A percentile compares a stretch with the other conserved stretches of the same genome.
These are phyloP conservation scores for Drosophila rellima DNA, from an alignment of 2,888 invertebrate genomes.

Conservation along the genomic window DNA sequence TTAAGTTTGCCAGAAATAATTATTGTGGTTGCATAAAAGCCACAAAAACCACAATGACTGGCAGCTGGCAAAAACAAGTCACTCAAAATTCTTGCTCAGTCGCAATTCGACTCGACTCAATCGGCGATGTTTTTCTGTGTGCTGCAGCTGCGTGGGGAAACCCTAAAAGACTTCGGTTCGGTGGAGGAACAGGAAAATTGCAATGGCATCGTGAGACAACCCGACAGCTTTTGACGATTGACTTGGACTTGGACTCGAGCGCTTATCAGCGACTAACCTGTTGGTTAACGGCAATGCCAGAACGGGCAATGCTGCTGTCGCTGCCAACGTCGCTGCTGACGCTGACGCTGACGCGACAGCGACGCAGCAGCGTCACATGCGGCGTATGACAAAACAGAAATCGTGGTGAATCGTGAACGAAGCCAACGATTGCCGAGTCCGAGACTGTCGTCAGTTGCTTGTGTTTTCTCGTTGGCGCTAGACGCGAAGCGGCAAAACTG, in stretches of 20 bases:
- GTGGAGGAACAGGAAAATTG: slow-evolving; percentile 14
- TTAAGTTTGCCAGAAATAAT: not conserved
- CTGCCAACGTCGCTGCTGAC: slow-evolving; percentile 9
- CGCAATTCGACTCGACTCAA: slow-evolving; percentile 38
- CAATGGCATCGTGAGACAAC: slow-evolving; percentile 31
- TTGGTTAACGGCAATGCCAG: slow-evolving; percentile 59
- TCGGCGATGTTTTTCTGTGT: slow-evolving; percentile 50
- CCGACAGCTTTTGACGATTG: slow-evolving; percentile 30
- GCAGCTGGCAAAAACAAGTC: slow-evolving; percentile 11
- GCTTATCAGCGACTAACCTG: slow-evolving; percentile 78
- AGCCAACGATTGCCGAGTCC: slow-evolving; percentile 33
- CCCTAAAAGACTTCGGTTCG: slow-evolving; percentile 31
- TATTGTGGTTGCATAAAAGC: not conserved
- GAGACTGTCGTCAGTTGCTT: slow-evolving; percentile 69
- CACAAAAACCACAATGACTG: slow-evolving; percentile 3
- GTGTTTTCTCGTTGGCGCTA: slow-evolving; percentile 70
- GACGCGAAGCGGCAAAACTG: slow-evolving; percentile 63
- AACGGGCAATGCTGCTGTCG: slow-evolving; percentile 11
- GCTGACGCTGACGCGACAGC: not conserved
- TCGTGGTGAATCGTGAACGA: slow-evolving; percentile 25
- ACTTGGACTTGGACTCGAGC: slow-evolving; percentile 45
- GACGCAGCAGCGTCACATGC: slow-evolving; percentile 22
- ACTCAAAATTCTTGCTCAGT: slow-evolving; percentile 29
- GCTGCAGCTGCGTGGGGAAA: slow-evolving; percentile 33
- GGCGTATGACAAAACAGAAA: slow-evolving; percentile 55